Base-by-base conservation (phyloP, 92 coral and sea anemone genomes). In the Porites evermanni region DNA sequence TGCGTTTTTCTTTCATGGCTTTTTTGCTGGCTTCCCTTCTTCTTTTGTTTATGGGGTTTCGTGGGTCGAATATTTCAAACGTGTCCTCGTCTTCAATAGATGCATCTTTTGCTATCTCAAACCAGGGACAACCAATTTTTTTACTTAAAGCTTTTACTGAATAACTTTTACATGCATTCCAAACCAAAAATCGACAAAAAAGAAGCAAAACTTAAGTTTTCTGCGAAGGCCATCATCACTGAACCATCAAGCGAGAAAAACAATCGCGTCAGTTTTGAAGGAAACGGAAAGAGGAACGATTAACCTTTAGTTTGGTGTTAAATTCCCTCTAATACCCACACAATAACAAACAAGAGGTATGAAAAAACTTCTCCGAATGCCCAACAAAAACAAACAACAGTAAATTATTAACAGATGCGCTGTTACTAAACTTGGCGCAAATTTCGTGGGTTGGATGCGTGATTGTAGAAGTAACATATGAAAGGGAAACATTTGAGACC, bases 1-100 rank as follows among this genome's bases (percentile, higher is more conserved):
- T 76, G 66, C 81, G 79, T 77, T 89, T 91, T 19, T 91, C 95
- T 68, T 91, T 88, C 94, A 93, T 92, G 75, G 91, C 79, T 51
- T 86, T 86, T 78, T 97, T 95, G 75, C 98, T 95, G n/a, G 96
- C 98, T 81, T 95, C 99, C 16, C 99, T 80, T 68, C 99, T 87
- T 77, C 99, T 85, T 72, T 95, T 95, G 87, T 95, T 97, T 87
- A 97, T 95, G 13, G 99, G 98, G 70, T 97, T 97, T 59, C 99
- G 91, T 18, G 99, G 99, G 53, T 97, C 99, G 79, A 95, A 97
- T 80, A 97, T 97, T 76, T 95, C 99, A 75, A 77, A 97, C 0
- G 98, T 97, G 68, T 97, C 99, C 77, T 89, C 98, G 72, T 97
- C 90, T 74, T 92, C 94, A 24, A 97, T 78, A 72, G 80, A 93